Evolutionary conservation across 2,797 vertebrate genomes (phyloP).

Genomic region (Phataginus tricuspis): DNA sequence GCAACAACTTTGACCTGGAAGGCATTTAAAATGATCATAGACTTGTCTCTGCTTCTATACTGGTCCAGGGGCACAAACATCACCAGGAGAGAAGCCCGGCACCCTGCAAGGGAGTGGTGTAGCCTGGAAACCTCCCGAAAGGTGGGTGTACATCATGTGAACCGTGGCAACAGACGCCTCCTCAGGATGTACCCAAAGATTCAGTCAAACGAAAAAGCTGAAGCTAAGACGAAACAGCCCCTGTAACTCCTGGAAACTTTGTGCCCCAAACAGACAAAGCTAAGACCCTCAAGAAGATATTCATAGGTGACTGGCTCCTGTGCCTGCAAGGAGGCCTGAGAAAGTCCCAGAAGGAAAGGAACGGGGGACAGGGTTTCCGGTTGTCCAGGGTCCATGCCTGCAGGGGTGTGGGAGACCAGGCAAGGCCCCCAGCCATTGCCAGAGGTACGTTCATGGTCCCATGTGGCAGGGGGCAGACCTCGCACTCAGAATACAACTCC

Average conservation of each 20-base stretch:
- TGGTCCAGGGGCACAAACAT: background rate
- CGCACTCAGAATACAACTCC: background rate
- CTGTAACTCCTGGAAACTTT: background rate
- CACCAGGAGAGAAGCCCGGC: background rate
- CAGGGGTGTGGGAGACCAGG: background rate
- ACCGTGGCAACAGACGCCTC: background rate
- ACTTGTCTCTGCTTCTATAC: background rate
- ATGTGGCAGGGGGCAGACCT: background rate
- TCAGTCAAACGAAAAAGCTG: background rate
- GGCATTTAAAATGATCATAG: background rate
- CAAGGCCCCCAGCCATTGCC: background rate
- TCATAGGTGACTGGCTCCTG: background rate
- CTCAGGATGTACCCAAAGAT: background rate
- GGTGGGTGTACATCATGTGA: background rate
- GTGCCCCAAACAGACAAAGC: background rate
- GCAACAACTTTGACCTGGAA: constrained; percentile 94
- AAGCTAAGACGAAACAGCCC: background rate
- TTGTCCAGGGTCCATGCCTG: background rate
- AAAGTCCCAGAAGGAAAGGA: background rate
- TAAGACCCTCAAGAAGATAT: background rate
- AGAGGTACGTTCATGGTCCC: no score
- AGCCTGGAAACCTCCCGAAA: background rate
- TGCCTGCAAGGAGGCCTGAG: background rate
- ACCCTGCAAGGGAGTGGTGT: background rate
- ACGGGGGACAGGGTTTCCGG: background rate